Evolutionary conservation across 1,140 invertebrate genomes (phyloP), one percentile per base, ranked within the genome.

Genomic region (Hyles euphorbiae): DNA sequence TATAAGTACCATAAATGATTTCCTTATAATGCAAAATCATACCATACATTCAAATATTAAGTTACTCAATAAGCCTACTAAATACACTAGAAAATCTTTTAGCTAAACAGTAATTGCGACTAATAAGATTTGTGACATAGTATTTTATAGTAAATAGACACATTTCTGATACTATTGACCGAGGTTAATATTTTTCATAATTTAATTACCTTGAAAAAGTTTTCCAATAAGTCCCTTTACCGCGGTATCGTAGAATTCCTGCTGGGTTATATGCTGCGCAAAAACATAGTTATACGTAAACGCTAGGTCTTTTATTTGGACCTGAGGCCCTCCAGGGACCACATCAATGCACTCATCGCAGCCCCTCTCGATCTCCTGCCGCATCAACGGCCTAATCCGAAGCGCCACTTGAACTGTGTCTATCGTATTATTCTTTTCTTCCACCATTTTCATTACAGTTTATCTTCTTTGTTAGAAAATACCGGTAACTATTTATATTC

Each of bases 251-350:
- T 97, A 98, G 56, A 98, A 91, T 36, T 93, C 89, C 34, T 93
- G 89, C 78, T 98, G 97, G 1, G 87, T 89, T 10, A 93, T 89
- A 44, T 93, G 88, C 36, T 92, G 89, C 56, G 92, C 90, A 72
- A 97, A 96, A 0, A 97, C 96, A 90, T 95, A 92, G 83, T 98
- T 98, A 81, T 94, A 99, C 1, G 96, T 97, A 70, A 97, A 98
- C 0, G 92, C 89, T 68, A 95, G 92, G 33, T 96, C 94, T 66
- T 93, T 90, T 1, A 98, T 91, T n/a, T 91, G 87, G 11, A 96
- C 91, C 85, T 96, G 95, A 3, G 92, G 92, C 51, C 92, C 81
- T 10, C 90, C 90, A 4, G 88, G 67, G 11, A 93, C 85, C 0
- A 92, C 91, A 44, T 93, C 89, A 3, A 96, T 85, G 54, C 93